Percentiles rank a stretch among this genome's conserved stretches.
Evolutionary conservation across 2,113 vertebrate species (phyloP).

Genomic region (Emydura subglobosa): DNA sequence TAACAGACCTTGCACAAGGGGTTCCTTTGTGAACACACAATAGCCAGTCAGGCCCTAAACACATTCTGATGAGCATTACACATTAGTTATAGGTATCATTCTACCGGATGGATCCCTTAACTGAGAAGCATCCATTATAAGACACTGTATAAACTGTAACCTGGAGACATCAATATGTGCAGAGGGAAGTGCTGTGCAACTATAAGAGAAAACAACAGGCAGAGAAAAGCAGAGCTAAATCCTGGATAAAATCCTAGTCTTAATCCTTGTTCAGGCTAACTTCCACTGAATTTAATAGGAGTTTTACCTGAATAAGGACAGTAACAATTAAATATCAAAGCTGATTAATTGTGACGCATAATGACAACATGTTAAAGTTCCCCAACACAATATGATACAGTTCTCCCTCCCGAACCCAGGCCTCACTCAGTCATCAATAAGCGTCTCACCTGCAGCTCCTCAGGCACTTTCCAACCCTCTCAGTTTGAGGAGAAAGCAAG

Average conservation of each 20-base stretch:
- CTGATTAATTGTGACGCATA: not conserved
- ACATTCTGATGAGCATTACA: not conserved
- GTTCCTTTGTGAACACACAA: not conserved
- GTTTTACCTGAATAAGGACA: not conserved
- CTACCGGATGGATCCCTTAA: not conserved
- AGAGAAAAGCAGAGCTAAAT: not conserved
- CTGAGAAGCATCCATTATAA: not conserved
- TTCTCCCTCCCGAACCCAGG: not conserved
- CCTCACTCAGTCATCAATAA: not conserved
- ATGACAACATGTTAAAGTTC: not conserved
- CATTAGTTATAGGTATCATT: not conserved
- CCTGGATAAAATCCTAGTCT: not conserved
- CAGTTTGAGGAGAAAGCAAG: not conserved
- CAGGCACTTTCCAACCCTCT: not conserved
- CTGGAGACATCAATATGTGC: not conserved
- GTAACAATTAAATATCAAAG: not conserved
- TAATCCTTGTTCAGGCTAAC: not conserved
- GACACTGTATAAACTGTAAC: not conserved
- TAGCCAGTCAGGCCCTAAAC: not conserved
- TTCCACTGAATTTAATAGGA: not conserved
- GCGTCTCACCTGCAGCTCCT: not conserved
- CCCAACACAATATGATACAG: not conserved
- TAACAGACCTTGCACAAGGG: accelerated
- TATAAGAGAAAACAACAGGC: not conserved
- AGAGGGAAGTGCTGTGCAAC: not conserved